Percentiles rank a stretch among this genome's conserved stretches.
These are phyloP conservation scores for Pinctada fucata DNA, from an alignment of 2,888 invertebrate species.

Conservation along the genomic window DNA sequence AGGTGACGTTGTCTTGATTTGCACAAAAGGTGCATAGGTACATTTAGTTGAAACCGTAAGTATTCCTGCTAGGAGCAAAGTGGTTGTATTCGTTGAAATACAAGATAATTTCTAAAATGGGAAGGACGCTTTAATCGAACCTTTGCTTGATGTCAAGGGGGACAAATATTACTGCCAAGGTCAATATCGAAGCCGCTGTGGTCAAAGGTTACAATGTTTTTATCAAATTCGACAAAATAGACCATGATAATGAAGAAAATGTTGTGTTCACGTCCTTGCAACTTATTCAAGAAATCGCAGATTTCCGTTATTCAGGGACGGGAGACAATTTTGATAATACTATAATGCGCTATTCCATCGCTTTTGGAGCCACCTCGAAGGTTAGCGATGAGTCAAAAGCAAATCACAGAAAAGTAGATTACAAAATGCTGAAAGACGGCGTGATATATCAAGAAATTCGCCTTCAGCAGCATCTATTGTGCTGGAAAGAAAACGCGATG, in stretches of 20 bases:
- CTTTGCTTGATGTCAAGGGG: neutral
- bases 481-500: constrained; percentile 33
- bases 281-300: neutral
- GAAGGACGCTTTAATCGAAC: neutral
- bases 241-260: neutral
- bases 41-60: neutral
- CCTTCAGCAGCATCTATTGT: constrained; percentile 37
- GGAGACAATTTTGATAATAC: too few species aligned
- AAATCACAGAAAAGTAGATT: constrained; percentile 3
- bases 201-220: neutral
- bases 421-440: constrained; percentile 21
- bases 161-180: neutral
- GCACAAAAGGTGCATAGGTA: constrained; percentile 1
- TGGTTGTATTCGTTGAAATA: neutral
- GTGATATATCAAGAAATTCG: constrained; percentile 22
- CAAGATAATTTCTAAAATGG: neutral
- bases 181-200: neutral
- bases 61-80: neutral
- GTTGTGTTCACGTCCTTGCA: neutral
- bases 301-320: neutral
- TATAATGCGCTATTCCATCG: neutral
- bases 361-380: neutral
- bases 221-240: neutral
- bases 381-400: neutral
- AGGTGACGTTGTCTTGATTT: neutral